Evolutionary conservation across 2,113 vertebrate species (phyloP).

Genomic region (Sprattus sprattus): DNA sequence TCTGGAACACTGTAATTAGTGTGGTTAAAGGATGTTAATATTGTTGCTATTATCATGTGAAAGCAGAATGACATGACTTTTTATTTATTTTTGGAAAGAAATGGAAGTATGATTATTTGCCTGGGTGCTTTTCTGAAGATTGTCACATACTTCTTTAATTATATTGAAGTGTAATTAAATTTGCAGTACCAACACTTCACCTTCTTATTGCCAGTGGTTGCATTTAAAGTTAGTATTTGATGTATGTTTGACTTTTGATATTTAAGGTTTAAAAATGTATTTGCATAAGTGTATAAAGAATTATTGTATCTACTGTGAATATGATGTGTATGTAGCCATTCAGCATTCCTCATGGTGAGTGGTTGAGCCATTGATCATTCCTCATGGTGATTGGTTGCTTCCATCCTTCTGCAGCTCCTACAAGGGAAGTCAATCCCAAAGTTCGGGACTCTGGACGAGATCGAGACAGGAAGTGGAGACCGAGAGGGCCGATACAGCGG

Average conservation of each 20-base stretch:
- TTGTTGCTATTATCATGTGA: constrained; percentile 1
- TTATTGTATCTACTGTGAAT: not conserved
- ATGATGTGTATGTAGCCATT: not conserved
- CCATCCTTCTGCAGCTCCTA: constrained; percentile 66
- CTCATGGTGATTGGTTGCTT: not conserved
- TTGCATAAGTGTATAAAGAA: not conserved
- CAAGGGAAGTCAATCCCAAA: constrained; percentile 79
- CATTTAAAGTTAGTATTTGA: not conserved
- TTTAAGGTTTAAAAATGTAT: not conserved
- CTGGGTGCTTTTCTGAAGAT: not conserved
- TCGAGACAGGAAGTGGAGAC: constrained; percentile 76
- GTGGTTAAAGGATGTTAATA: constrained; percentile 1
- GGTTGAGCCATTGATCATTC: too few species aligned
- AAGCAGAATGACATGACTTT: not conserved
- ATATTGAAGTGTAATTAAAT: constrained; percentile 8
- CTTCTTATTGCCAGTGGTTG: not conserved
- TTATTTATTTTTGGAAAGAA: not conserved
- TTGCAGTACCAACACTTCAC: not conserved
- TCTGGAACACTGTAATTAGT: not conserved
- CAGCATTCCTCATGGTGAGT: too few species aligned
- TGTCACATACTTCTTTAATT: not conserved
- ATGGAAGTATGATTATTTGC: not conserved
- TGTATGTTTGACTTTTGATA: not conserved
- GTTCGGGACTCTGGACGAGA: constrained; percentile 72
- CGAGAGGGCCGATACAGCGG: constrained; percentile 73